These are phyloP conservation scores for Mythimna impura DNA, from an alignment of 2,888 invertebrate species.

Conservation along the genomic window DNA sequence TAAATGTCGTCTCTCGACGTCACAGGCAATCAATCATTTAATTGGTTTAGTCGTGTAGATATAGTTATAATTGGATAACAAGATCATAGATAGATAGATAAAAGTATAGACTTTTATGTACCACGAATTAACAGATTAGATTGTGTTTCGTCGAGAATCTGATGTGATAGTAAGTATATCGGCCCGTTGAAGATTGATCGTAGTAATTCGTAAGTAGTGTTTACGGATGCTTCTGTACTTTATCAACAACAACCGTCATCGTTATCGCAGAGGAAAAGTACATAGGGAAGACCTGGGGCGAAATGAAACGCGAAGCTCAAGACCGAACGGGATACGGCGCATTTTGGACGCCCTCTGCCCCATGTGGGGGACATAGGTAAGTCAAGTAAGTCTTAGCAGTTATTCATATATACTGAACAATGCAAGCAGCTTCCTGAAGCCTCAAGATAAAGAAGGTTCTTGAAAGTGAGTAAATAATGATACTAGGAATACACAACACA, in stretches of 20 bases:
- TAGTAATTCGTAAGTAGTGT: neutral
- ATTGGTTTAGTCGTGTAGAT: slow-evolving; percentile 5
- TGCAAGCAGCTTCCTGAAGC: neutral
- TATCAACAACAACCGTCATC: no score
- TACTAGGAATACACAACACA: no score
- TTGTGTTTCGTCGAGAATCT: neutral
- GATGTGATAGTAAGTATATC: neutral
- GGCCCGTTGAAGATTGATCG: neutral
- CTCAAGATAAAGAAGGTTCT: neutral
- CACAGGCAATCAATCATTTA: neutral
- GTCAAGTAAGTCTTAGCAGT: no score
- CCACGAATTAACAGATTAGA: slow-evolving; percentile 20
- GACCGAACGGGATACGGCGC: no score
- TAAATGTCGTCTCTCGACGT: neutral
- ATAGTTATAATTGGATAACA: slow-evolving; percentile 10
- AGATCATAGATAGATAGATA: neutral
- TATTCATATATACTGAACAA: neutral
- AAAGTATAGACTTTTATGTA: slow-evolving; percentile 3
- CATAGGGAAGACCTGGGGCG: no score
- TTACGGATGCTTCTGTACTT: neutral
- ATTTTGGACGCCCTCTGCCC: no score
- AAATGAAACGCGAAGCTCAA: no score
- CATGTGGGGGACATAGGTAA: no score
- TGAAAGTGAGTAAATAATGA: no score
- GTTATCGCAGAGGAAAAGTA: no score